Percentiles rank a stretch among this genome's conserved stretches.
Evolutionary conservation across 2,888 invertebrate species (phyloP).

Genomic region (Tachina lurida): DNA sequence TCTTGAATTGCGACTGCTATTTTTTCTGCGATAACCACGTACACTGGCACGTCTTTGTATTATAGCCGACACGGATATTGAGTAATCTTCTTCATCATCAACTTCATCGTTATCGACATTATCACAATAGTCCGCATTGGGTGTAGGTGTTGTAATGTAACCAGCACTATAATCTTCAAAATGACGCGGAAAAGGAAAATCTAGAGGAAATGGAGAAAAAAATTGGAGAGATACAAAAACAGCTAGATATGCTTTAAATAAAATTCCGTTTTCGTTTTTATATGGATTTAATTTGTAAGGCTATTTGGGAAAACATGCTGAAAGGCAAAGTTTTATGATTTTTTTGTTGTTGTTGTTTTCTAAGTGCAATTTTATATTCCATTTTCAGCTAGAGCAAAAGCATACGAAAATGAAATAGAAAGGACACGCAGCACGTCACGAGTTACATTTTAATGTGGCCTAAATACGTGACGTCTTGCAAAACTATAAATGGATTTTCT

Average conservation of each 20-base stretch:
- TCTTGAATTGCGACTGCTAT: slow-evolving; percentile 85
- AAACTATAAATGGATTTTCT: slow-evolving; percentile 40
- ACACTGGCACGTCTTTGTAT: slow-evolving; percentile 91
- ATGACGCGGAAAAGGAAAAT: slow-evolving; percentile 67
- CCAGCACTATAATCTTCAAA: slow-evolving; percentile 63
- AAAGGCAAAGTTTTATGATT: neutral
- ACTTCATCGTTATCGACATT: slow-evolving; percentile 72
- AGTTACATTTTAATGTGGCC: slow-evolving; percentile 63
- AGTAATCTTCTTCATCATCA: slow-evolving; percentile 92
- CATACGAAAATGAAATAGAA: neutral
- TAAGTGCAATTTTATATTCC: neutral
- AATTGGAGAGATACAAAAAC: neutral
- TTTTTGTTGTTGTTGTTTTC: neutral
- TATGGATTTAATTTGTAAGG: neutral
- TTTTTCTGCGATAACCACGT: slow-evolving; percentile 86
- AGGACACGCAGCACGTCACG: slow-evolving; percentile 31
- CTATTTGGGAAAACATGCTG: slow-evolving; percentile 9
- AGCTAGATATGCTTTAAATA: slow-evolving; percentile 19
- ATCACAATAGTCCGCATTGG: slow-evolving; percentile 58
- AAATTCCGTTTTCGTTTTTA: neutral
- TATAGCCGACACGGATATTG: slow-evolving; percentile 92
- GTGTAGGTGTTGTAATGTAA: slow-evolving; percentile 61
- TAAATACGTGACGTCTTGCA: slow-evolving; percentile 56
- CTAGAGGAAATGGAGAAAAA: slow-evolving; percentile 52
- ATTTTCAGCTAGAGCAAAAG: slow-evolving; percentile 1